Conservation (phyloP, 2,113 vertebrate species). For the Shinisaurus crocodilurus region DNA sequence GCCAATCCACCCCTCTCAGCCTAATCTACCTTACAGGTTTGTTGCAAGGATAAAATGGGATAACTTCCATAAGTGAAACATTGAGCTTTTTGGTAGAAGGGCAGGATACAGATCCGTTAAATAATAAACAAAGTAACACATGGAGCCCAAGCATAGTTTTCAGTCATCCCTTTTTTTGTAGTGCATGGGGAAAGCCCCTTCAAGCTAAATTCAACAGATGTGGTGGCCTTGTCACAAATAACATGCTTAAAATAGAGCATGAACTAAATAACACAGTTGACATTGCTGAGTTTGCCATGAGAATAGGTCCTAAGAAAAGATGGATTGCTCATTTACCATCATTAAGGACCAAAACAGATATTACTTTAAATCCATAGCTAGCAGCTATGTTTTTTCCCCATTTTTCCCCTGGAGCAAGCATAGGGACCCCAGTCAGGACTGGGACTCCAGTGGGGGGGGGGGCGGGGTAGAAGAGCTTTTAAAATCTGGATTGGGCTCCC, state of each 20-base stretch:
- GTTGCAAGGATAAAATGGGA: not conserved
- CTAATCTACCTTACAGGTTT: not conserved
- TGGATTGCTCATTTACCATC: not conserved
- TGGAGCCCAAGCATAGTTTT: not conserved
- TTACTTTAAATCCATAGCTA: too few relatives aligned
- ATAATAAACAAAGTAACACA: not conserved
- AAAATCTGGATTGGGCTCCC: too few relatives aligned
- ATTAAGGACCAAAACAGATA: too few relatives aligned
- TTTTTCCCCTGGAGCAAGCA: too few relatives aligned
- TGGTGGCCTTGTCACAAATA: not conserved
- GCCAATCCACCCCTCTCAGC: not conserved
- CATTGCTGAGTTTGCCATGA: not conserved
- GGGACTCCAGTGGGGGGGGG: too few relatives aligned
- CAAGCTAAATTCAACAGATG: not conserved
- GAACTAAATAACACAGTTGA: not conserved
- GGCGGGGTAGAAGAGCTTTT: too few relatives aligned
- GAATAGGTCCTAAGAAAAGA: not conserved
- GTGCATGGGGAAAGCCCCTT: not conserved
- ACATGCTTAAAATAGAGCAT: not conserved
- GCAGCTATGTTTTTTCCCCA: too few relatives aligned
- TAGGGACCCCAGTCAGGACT: too few relatives aligned
- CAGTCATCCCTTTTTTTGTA: not conserved
- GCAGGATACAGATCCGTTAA: not conserved
- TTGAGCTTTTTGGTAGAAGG: not conserved
- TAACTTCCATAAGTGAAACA: not conserved